Percentiles rank a stretch among this genome's conserved stretches.
Conservation (phyloP, 2,888 invertebrate genomes). For the Eucera pruinosa region DNA sequence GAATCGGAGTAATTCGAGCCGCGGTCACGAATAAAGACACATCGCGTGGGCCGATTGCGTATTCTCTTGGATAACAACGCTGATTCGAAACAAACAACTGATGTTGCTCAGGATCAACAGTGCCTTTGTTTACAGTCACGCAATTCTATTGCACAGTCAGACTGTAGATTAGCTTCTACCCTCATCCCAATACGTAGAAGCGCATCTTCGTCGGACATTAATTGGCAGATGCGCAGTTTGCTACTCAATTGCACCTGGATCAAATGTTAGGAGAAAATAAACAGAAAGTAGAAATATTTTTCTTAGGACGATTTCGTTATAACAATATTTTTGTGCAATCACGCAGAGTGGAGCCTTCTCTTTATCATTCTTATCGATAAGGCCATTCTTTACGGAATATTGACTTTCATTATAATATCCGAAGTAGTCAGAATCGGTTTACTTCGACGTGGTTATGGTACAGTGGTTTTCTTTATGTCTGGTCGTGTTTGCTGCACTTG, state of each 20-base stretch:
- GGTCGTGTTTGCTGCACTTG: neutral
- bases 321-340: slow-evolving; percentile 2
- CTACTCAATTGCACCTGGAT: neutral
- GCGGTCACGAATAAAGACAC: slow-evolving; percentile 29
- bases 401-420: slow-evolving; percentile 17
- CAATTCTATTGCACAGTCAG: slow-evolving; percentile 26
- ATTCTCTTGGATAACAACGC: slow-evolving; percentile 52
- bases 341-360: neutral
- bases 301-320: neutral
- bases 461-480: slow-evolving; percentile 12
- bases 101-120: slow-evolving; percentile 46
- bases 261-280: neutral
- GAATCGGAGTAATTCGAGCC: slow-evolving; percentile 44
- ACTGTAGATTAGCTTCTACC: slow-evolving; percentile 22
- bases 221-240: neutral
- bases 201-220: neutral
- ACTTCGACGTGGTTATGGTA: neutral
- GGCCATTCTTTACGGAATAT: slow-evolving; percentile 4
- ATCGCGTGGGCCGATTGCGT: slow-evolving; percentile 40
- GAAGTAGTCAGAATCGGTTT: slow-evolving; percentile 10
- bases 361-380: slow-evolving; percentile 21
- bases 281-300: neutral
- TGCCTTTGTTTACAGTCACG: slow-evolving; percentile 49
- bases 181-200: neutral
- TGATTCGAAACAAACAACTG: slow-evolving; percentile 61